phyloP scores from a whole-genome alignment of 2,888 invertebrate species.

The Harmothoe impar region DNA sequence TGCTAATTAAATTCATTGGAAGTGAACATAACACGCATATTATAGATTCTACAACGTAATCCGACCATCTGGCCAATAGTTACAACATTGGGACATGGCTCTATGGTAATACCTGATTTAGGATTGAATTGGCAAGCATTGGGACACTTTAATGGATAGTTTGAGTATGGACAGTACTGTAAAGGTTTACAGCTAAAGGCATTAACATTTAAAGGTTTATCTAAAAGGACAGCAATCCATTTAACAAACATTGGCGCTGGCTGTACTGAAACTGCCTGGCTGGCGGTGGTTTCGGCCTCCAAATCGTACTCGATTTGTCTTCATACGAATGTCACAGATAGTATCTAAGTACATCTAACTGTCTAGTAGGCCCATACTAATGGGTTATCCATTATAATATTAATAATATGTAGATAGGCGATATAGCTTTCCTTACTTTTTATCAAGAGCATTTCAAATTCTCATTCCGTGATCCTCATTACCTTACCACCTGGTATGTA shows the following conservation, averaged over 20 bases:
- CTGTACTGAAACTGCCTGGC: too few species aligned
- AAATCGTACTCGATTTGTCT: too few species aligned
- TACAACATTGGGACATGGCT: background rate
- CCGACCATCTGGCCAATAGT: background rate
- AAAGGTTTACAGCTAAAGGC: background rate
- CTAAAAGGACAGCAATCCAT: background rate
- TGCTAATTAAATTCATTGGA: conserved; percentile 9
- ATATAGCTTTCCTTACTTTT: too few species aligned
- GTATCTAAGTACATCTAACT: too few species aligned
- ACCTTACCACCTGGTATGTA: too few species aligned
- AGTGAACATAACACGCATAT: background rate
- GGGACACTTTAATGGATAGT: background rate
- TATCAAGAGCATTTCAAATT: too few species aligned
- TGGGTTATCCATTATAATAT: too few species aligned
- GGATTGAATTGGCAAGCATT: background rate
- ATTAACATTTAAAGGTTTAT: background rate
- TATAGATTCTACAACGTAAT: background rate
- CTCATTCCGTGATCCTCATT: too few species aligned
- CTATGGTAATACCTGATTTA: background rate
- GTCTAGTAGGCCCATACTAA: too few species aligned
- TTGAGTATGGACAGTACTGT: background rate
- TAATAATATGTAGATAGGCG: too few species aligned
- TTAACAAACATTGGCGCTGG: background rate
- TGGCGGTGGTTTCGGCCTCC: too few species aligned
- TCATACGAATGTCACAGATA: too few species aligned